Evolutionary conservation across 2,797 vertebrate species (phyloP).

Genomic region (Coranthus polyacanthus): DNA sequence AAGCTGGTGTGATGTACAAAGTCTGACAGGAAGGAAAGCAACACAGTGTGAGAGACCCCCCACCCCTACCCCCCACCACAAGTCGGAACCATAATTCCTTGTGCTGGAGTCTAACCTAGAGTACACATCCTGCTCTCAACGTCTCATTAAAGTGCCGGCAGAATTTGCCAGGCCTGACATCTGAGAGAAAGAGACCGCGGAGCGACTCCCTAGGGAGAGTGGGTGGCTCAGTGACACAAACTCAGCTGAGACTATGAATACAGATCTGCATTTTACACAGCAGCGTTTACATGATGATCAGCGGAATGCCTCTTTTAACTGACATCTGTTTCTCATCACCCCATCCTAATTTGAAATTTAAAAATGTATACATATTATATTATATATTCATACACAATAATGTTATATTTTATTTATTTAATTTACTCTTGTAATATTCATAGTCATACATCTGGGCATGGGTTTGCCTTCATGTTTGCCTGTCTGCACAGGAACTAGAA

Average conservation of each 20-base stretch:
- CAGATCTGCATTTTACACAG: slow-evolving; percentile 48
- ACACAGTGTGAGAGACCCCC: slow-evolving; percentile 10
- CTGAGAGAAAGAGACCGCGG: slow-evolving; percentile 59
- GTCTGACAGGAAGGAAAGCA: slow-evolving; percentile 58
- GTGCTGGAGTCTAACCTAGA: slow-evolving; percentile 70
- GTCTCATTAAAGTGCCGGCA: slow-evolving; percentile 75
- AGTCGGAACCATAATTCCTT: slow-evolving; percentile 66
- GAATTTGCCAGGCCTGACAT: slow-evolving; percentile 63
- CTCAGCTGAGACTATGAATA: slow-evolving; percentile 60
- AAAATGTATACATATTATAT: no score
- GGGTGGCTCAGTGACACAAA: slow-evolving; percentile 63
- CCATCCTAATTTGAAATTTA: no score
- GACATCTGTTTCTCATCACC: slow-evolving; percentile 25
- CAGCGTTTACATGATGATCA: slow-evolving; percentile 36
- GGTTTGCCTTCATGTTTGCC: slow-evolving; percentile 22
- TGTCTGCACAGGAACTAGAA: neutral
- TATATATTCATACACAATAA: no score
- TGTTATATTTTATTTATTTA: no score
- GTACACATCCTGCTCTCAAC: slow-evolving; percentile 60
- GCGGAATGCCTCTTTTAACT: slow-evolving; percentile 11
- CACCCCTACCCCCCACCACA: slow-evolving; percentile 8
- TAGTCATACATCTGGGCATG: neutral
- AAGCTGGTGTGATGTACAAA: slow-evolving; percentile 46
- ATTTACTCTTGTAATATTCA: slow-evolving; percentile 13
- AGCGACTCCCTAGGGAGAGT: slow-evolving; percentile 56